Percentiles rank a stretch among this genome's conserved stretches.
Conservation (phyloP, 1,140 invertebrate species). For the Lepidostoma basale region DNA sequence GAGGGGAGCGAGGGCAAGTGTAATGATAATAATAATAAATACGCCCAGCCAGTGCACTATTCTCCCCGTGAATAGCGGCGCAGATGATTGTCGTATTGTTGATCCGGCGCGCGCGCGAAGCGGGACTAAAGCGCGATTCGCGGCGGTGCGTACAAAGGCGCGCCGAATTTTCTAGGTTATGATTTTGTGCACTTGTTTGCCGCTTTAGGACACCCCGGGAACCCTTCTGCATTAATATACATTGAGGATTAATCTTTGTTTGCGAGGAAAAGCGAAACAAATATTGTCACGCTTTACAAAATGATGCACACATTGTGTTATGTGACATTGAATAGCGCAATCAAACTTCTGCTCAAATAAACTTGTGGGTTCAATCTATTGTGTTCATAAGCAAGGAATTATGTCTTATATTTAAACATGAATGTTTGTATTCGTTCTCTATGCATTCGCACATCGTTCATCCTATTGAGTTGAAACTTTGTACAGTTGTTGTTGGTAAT, state of each 20-base stretch:
- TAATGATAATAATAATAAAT: constrained; percentile 43
- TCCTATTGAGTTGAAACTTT: no score
- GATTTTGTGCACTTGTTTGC: constrained; percentile 43
- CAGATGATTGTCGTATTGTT: constrained; percentile 44
- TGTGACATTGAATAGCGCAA: no score
- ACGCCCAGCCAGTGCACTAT: constrained; percentile 22
- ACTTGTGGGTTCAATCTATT: no score
- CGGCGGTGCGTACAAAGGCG: background rate
- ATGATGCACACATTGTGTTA: no score
- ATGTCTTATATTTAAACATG: no score
- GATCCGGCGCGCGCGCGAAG: constrained; percentile 36
- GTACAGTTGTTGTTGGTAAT: no score
- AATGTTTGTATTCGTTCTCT: no score
- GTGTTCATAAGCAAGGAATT: no score
- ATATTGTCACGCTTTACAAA: constrained; percentile 2
- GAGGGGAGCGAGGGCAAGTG: constrained; percentile 15
- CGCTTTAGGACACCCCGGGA: background rate
- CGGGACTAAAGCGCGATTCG: constrained; percentile 29
- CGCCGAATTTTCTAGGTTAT: constrained; percentile 33
- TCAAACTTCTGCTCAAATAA: no score
- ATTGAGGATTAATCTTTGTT: constrained; percentile 3
- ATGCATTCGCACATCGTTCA: no score
- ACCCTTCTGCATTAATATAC: constrained; percentile 9
- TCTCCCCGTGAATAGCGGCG: constrained; percentile 25
- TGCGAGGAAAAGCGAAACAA: background rate